Conservation (phyloP, 2,888 invertebrate genomes). For the Nasonovia ribisnigri region DNA sequence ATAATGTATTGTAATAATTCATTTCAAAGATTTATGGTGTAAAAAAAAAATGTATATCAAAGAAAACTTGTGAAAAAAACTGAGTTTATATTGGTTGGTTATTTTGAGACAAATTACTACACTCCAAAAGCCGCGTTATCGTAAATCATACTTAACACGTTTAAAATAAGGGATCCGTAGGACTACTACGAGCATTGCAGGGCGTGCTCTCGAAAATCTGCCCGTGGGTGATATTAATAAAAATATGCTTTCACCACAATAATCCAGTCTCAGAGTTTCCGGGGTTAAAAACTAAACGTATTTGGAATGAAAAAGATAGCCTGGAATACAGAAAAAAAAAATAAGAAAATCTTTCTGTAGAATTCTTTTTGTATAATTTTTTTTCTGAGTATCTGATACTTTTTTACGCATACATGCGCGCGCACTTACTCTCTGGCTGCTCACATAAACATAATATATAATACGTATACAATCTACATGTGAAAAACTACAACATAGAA, state of each 20-base stretch:
- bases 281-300: slow-evolving; percentile 49
- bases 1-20: not conserved
- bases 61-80: slow-evolving; percentile 8
- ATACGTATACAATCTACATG: not conserved
- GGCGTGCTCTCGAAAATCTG: slow-evolving; percentile 43
- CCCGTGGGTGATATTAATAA: slow-evolving; percentile 50
- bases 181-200: not conserved
- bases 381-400: slow-evolving; percentile 31
- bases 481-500: not conserved
- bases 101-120: not conserved
- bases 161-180: slow-evolving; percentile 30
- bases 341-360: slow-evolving; percentile 8
- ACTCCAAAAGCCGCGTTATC: slow-evolving; percentile 19
- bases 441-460: not conserved
- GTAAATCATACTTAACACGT: slow-evolving; percentile 39
- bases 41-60: not conserved
- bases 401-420: not conserved
- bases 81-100: slow-evolving; percentile 16
- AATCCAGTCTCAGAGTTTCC: not conserved
- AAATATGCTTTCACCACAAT: slow-evolving; percentile 31
- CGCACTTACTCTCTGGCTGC: not conserved
- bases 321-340: slow-evolving; percentile 17
- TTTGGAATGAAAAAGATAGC: slow-evolving; percentile 31
- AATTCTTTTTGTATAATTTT: slow-evolving; percentile 41
- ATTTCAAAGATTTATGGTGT: not conserved